Base-by-base conservation (phyloP, 2,888 invertebrate genomes). In the Eupithecia dodoneata region DNA sequence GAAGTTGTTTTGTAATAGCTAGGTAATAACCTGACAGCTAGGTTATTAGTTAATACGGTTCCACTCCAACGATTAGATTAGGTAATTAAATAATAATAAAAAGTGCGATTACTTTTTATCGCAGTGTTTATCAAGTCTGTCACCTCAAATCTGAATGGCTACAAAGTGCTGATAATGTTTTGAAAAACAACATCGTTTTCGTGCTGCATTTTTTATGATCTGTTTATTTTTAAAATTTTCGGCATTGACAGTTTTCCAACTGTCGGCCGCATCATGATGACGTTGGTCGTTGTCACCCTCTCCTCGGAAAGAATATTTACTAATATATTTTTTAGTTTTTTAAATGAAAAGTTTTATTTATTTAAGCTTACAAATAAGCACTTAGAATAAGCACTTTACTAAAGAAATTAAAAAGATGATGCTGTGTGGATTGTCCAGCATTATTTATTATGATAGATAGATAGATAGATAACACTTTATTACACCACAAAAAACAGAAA, bases 41-140 rank as follows among this genome's bases (percentile, higher is more conserved):
- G 30, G 70, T 13, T 70, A 12, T 67, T 59, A 69, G 41, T 69
- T 75, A 73, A 70, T 55, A 30, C 65, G 49, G 70, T 65, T 42
- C 63, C 73, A 73, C 73, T 75, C 55, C 52, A 77, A 72, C 67
- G 74, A 78, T 74, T 66, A 72, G 74, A 77, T 74, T 73, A 77
- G 77, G 77, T 76, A 75, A 18, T n/a, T 66, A 74, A 74, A 70
- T 76, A 76, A 77, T 74, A 73, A 74, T 30, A 63, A 73, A 73
- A 66, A 76, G 65, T 55, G 65, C 45, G 76, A 76, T 79, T 75
- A 71, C 15, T 47, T 70, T 45, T 72, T 59, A 75, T 76, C 65
- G 4, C 72, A 75, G 41, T 59, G 70, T 76, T 81, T 78, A 81
- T 81, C 80, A 65, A 15, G 71, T 71, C 55, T 76, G 47, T 75